phyloP scores from a whole-genome alignment of 2,888 invertebrate species.

The Gryllus longicercus region DNA sequence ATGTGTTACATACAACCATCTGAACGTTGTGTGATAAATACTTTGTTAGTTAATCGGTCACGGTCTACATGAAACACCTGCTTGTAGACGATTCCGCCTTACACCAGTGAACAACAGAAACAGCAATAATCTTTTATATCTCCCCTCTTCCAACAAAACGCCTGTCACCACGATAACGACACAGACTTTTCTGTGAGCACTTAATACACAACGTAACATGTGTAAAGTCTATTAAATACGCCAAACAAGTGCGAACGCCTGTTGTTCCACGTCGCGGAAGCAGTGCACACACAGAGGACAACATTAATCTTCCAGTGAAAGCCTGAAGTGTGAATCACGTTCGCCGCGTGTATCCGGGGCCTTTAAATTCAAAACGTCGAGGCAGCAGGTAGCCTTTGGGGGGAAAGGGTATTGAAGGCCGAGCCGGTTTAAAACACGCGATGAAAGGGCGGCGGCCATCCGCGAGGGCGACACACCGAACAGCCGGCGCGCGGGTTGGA shows the following conservation, averaged over 20 bases:
- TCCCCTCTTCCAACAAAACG: neutral
- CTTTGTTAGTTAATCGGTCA: no score
- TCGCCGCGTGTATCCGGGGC: neutral
- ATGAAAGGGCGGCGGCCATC: neutral
- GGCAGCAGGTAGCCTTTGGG: neutral
- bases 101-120: neutral
- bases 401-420: neutral
- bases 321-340: neutral
- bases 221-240: neutral
- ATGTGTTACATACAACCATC: no score
- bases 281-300: neutral
- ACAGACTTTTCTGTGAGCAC: neutral
- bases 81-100: no score
- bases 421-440: constrained; percentile 4
- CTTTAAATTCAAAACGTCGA: neutral
- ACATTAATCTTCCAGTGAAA: neutral
- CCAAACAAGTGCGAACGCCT: neutral
- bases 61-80: no score
- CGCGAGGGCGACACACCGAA: no score
- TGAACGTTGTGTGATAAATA: no score
- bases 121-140: neutral
- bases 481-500: neutral
- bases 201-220: neutral
- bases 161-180: neutral
- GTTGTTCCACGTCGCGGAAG: neutral